Evolutionary conservation across 1,140 invertebrate species (phyloP), one percentile per base, ranked within the genome.

Genomic region (Maconellicoccus hirsutus): DNA sequence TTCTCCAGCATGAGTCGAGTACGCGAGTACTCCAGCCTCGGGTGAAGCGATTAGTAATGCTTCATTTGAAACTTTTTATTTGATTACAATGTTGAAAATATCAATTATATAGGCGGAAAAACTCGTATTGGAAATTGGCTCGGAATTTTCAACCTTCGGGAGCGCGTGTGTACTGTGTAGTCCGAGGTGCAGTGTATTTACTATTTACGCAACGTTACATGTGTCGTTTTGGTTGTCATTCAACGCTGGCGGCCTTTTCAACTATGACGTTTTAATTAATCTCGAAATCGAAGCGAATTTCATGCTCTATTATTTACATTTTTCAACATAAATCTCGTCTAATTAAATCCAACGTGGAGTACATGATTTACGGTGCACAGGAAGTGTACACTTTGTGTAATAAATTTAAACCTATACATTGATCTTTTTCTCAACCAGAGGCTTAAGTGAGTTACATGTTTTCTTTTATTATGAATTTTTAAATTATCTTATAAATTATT

Each of bases 11-110:
- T 3, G 4, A 33, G 4, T 12, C 12, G 12, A 12, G 29, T 33
- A 3, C 12, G 4, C 12, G 12, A 12, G 29, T 33, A 33, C 29
- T 6, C 29, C 3, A 33, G 29, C 29, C 29, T 52, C 10, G 42
- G 42, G 12, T 52, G 16, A 52, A 52, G 29, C 42, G n/a, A 52
- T 52, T 52, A 8, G 42, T 52, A 52, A 52, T 52, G 42, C 3
- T 52, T 52, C 42, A 52, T 52, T 52, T 52, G 42, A 16, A 52
- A 52, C 42, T 52, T 52, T 52, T 52, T 16, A 52, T 52, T 52
- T 52, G 42, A 52, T 52, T 52, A 52, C n/a, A 52, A 52, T 19
- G 42, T 52, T 16, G 42, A 52, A 52, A 52, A 52, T 52, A 52
- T 52, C 42, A 52, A 52, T 52, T 52, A 52, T 52, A 52, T 14